These are phyloP conservation scores for Paedocypris micromegethes DNA, from an alignment of 2,797 vertebrate genomes.

Conservation along the genomic window DNA sequence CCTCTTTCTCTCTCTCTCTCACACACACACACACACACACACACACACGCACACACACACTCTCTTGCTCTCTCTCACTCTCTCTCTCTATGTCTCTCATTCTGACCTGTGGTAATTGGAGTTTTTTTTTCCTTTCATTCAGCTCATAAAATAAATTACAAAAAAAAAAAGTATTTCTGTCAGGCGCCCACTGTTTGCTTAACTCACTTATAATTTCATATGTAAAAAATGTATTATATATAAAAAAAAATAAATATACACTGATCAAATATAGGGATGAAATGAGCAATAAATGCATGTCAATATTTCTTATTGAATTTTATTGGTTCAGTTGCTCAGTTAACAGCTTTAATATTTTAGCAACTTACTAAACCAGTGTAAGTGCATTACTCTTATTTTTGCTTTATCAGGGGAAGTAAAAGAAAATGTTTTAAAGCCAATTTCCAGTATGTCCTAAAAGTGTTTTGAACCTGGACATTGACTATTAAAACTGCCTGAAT, in stretches of 20 bases:
- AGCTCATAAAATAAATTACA: neutral
- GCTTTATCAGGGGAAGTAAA: neutral
- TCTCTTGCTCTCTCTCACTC: no score
- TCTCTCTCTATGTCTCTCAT: neutral
- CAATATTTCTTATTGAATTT: no score
- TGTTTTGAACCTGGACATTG: neutral
- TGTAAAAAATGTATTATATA: no score
- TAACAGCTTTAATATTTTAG: no score
- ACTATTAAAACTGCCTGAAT: neutral
- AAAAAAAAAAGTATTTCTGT: neutral
- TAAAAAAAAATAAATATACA: no score
- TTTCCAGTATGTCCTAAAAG: slow-evolving; percentile 6
- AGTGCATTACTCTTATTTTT: slow-evolving; percentile 1
- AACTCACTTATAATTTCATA: no score
- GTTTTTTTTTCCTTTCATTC: neutral
- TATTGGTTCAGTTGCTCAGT: no score
- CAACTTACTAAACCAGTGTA: neutral
- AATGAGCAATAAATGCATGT: no score
- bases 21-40: no score
- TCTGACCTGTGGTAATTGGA: neutral
- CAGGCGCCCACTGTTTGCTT: no score
- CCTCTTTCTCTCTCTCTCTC: neutral
- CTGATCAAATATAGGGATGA: no score
- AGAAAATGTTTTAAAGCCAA: neutral
- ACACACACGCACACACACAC: no score